These are phyloP conservation scores for Ornithoptera alexandrae DNA, from an alignment of 2,888 invertebrate genomes.

Conservation along the genomic window DNA sequence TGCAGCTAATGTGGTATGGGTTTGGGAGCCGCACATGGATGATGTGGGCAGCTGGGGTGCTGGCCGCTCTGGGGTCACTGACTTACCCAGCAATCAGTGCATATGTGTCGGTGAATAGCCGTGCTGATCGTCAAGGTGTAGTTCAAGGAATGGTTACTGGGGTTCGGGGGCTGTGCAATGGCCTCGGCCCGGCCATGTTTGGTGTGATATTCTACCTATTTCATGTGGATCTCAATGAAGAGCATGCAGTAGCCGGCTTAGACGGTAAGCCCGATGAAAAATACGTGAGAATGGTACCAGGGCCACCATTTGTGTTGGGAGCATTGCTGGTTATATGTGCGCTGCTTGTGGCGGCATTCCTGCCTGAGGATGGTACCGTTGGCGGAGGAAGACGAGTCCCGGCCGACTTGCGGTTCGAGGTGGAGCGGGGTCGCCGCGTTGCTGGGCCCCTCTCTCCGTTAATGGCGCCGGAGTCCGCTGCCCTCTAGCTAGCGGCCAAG, in stretches of 20 bases:
- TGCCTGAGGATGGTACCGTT: conserved; percentile 82
- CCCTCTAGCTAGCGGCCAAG: conserved; percentile 81
- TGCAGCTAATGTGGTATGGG: conserved; percentile 98
- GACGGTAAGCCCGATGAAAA: conserved; percentile 60
- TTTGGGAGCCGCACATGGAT: conserved; percentile 98
- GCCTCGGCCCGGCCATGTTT: conserved; percentile 98
- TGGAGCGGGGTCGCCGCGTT: conserved; percentile 88
- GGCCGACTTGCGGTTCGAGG: conserved; percentile 89
- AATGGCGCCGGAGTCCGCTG: conserved; percentile 88
- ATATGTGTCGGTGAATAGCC: conserved; percentile 98
- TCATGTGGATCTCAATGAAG: conserved; percentile 96
- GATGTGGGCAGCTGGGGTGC: conserved; percentile 99
- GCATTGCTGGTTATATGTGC: conserved; percentile 98
- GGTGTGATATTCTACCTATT: conserved; percentile 99
- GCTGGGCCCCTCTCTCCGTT: conserved; percentile 88
- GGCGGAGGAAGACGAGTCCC: conserved; percentile 76
- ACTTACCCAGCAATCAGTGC: conserved; percentile 99
- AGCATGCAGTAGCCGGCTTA: conserved; percentile 62
- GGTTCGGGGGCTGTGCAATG: conserved; percentile 98
- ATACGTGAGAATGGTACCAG: conserved; percentile 90
- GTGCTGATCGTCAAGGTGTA: conserved; percentile 97
- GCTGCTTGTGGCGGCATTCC: conserved; percentile 93
- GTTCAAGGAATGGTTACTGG: conserved; percentile 99
- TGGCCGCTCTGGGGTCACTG: conserved; percentile 97
- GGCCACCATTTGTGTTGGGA: conserved; percentile 99